Base-by-base conservation (phyloP, 2,797 vertebrate genomes). In the Hafferia zeledoni region DNA sequence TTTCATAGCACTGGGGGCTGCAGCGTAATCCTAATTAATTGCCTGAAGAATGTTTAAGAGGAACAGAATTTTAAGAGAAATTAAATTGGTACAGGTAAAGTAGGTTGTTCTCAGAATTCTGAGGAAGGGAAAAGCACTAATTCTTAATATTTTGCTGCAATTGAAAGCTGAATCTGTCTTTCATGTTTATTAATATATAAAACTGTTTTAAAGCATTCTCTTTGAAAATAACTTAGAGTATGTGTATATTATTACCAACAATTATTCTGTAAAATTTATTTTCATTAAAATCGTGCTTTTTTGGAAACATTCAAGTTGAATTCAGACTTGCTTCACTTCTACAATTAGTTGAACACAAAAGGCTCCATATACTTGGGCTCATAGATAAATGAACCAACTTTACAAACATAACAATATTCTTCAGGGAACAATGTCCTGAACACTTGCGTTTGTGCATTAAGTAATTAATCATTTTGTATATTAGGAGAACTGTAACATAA, bases 1-100 rank as follows among this genome's bases (percentile, higher is more conserved):
- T 49, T 22, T 44, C 0, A 0, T 9, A 37, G 23, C 24, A 27
- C 12, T 17, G 46, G 16, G n/a, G 23, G 25, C 18, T 80, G 23
- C 11, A 11, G 17, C 27, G 82, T 68, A 35, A 52, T 89, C 23
- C 25, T 52, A 30, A 43, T 67, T 41, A 75, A 23, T 7, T 67
- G 14, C 15, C 46, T 72, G 33, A 44, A 35, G n/a, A 63, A 27
- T 33, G 6, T 23, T 44, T 46, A 56, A 14, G 28, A 33, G 25
- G 35, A 50, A 22, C 1, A 11, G 4, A 39, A 39, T 30, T 79
- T 70, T 17, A 25, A 19, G 20, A 68, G 22, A 69, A 75, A 25
- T 55, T 12, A 63, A 64, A 52, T 11, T 47, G n/a, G 16, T 5
- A 0, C 28, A 4, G n/a, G 8, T 52, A 10, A 69, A 11, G 2